Base-by-base conservation (phyloP, 1,140 invertebrate genomes). In the Drosophila watanabei region DNA sequence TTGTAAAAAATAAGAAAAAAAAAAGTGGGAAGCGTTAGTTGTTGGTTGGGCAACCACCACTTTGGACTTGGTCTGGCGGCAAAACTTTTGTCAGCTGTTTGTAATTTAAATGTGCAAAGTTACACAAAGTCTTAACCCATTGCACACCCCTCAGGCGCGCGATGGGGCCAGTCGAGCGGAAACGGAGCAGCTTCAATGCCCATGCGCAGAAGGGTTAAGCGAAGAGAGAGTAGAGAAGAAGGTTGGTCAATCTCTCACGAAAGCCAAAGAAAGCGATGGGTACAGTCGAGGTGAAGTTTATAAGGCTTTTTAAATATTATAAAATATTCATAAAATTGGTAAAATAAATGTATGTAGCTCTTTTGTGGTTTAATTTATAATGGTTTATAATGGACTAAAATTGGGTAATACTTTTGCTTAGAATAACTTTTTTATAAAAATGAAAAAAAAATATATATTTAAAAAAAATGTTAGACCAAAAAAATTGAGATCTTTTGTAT, bases 41-140 rank as follows among this genome's bases (percentile, higher is more conserved):
- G 54, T n/a, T 63, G 43, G 69, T 81, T 71, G 79, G 72, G 64
- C 72, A 77, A 64, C 62, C 64, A 64, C 62, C 64, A 61, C 65
- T 72, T 63, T 49, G 68, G 54, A 69, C 39, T 56, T 69, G 68
- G 48, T 46, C 79, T 73, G 75, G 73, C 79, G 72, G 73, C 66
- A 76, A 48, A 78, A 81, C 78, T 89, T 90, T 90, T 89, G 85
- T 89, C 85, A 89, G 85, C 85, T 90, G 85, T 79, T 89, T 85
- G 86, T 90, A 89, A 89, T 89, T 89, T 90, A 82, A 90, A 89
- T 85, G 81, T 60, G 86, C 78, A 82, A 80, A 82, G 82, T 89
- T 88, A 88, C 72, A 85, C 79, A 81, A 77, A 79, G 45, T 62
- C 64, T 52, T 33, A 48, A 39, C 33, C 43, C 45, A 35, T 33